A percentile compares a stretch with the other conserved stretches of the same genome.
These are phyloP conservation scores for Charadrius vociferus DNA, from an alignment of 2,113 vertebrate genomes.

Conservation along the genomic window DNA sequence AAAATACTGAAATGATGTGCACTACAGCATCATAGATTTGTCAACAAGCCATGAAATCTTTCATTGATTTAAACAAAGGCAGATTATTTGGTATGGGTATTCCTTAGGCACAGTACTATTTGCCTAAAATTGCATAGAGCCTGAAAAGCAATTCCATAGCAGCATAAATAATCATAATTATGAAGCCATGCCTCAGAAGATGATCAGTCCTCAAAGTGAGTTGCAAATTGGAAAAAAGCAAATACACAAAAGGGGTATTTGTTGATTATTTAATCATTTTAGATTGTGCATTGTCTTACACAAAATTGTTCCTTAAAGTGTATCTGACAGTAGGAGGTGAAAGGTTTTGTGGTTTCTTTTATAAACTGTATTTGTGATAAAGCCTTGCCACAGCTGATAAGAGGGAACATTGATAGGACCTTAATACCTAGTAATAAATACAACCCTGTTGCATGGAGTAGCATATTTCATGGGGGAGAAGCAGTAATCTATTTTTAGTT, in stretches of 20 bases:
- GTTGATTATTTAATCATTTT: not conserved
- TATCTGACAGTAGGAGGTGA: not conserved
- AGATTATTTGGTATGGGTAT: not conserved
- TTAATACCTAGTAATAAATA: slow-evolving; percentile 2
- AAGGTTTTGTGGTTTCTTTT: not conserved
- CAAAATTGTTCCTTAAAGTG: not conserved
- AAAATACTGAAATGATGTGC: not conserved
- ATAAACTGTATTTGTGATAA: not conserved
- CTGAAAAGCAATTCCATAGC: not conserved
- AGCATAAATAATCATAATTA: not conserved
- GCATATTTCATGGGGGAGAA: not conserved
- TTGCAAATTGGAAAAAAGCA: not conserved
- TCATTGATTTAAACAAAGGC: not conserved
- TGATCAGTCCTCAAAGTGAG: not conserved
- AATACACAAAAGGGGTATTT: not conserved
- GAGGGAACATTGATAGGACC: not conserved
- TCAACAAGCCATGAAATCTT: not conserved
- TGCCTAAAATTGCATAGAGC: not conserved
- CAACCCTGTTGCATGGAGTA: not conserved
- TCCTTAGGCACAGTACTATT: not conserved
- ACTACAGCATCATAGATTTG: not conserved
- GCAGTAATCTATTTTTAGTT: slow-evolving; percentile 22
- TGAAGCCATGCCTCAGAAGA: not conserved
- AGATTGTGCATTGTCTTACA: not conserved
- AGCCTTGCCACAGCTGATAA: not conserved